A percentile compares a stretch with the other conserved stretches of the same genome.
These are phyloP conservation scores for Nasonia vitripennis DNA, from an alignment of 1,140 invertebrate genomes.

Conservation along the genomic window DNA sequence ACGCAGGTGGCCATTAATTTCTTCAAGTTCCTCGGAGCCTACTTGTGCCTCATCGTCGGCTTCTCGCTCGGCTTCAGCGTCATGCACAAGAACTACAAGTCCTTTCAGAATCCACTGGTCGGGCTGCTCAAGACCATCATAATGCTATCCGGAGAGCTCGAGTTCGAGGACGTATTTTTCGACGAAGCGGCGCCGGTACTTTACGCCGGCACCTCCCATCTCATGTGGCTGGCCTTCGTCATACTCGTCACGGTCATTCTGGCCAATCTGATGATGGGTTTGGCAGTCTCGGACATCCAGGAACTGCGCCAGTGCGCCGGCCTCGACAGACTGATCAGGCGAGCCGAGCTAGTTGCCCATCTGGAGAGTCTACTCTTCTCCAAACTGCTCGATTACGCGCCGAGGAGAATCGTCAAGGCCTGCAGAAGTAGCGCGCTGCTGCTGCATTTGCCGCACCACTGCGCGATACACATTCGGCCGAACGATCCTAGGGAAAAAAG, in stretches of 20 bases:
- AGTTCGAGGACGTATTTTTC: constrained; percentile 90
- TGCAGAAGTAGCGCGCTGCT: constrained; percentile 83
- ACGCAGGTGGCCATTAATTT: constrained; percentile 89
- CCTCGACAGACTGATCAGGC: constrained; percentile 85
- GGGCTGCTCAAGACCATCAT: constrained; percentile 87
- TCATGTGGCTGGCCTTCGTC: constrained; percentile 86
- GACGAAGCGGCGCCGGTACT: constrained; percentile 74
- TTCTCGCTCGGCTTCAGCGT: constrained; percentile 87
- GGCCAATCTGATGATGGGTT: constrained; percentile 89
- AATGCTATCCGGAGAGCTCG: constrained; percentile 92
- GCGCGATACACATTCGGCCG: constrained; percentile 82
- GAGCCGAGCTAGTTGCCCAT: constrained; percentile 86
- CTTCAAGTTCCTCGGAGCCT: constrained; percentile 87
- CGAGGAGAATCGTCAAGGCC: constrained; percentile 78
- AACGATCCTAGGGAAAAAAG: constrained; percentile 87
- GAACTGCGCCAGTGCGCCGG: constrained; percentile 89
- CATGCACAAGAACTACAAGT: constrained; percentile 84
- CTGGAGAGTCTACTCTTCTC: constrained; percentile 89
- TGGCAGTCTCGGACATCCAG: constrained; percentile 89
- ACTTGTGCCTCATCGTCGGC: constrained; percentile 86
- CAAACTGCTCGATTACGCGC: constrained; percentile 80
- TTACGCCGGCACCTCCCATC: constrained; percentile 83
- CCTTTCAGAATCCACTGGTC: constrained; percentile 79
- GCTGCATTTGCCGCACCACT: constrained; percentile 82
- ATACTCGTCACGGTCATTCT: constrained; percentile 89